Evolutionary conservation across 2,888 invertebrate species (phyloP), one percentile per base, ranked within the genome.

Genomic region (Chironomus riparius): DNA sequence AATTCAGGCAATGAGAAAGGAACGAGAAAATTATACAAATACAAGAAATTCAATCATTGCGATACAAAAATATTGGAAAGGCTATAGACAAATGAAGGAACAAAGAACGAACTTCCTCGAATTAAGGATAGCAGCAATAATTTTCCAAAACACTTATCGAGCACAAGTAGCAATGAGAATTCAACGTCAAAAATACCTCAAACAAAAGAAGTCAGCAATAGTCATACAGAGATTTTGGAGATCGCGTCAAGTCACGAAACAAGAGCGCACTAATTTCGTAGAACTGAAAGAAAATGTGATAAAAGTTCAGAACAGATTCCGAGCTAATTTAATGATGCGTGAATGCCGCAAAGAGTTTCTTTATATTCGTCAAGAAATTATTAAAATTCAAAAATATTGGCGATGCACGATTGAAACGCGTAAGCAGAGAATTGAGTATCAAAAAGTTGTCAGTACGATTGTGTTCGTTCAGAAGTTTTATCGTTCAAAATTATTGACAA

Each of bases 401-500:
- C 82, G 85, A 78, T 81, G 79, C 2, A 83, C 81, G 73, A 81
- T 81, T 78, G 74, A 79, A 12, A 78, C 79, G 72, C 79, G 80
- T 48, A 76, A 80, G 76, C 83, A 85, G 0, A 83, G 82, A 68
- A 18, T 76, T 3, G 76, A 80, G 2, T 85, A 79, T 78, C n/a
- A 77, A 47, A 21, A 74, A 0, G 73, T 79, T 68, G 78, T 77
- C 38, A 77, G 76, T 15, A 79, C 81, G 1, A 79, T 79, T n/a
- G 73, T 85, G 6, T 77, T 78, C 0, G 79, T 87, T 15, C 88
- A 88, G 80, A 79, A 78, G 1, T 82, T 81, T 77, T 86, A 83
- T 78, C 83, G 83, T 79, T 85, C 86, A 3, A 79, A 70, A 71
- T 62, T 77, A 28, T 13, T 79, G 12, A 83, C 83, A 83, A 80